A percentile compares a stretch with the other conserved stretches of the same genome.
Conservation (phyloP, 2,888 invertebrate genomes). For the Trichopoda pennipes region DNA sequence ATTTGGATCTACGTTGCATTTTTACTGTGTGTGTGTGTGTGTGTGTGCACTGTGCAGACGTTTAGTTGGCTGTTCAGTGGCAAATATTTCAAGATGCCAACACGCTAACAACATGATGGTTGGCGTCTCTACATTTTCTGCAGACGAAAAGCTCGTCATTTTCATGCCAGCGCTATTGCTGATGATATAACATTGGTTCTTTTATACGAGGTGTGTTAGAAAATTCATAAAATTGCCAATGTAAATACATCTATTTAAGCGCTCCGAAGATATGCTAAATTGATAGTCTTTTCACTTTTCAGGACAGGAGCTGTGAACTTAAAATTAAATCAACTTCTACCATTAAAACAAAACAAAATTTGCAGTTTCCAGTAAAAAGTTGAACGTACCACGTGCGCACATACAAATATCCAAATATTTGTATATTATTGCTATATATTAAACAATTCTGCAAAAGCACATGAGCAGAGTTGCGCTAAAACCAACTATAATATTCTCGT, state of each 20-base stretch:
- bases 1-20: not conserved
- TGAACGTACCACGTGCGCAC: not conserved
- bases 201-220: not conserved
- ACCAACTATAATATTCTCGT: not conserved
- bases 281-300: too few relatives aligned
- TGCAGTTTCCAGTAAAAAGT: too few relatives aligned
- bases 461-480: slow-evolving; percentile 1
- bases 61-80: slow-evolving; percentile 63
- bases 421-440: slow-evolving; percentile 2
- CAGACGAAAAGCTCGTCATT: slow-evolving; percentile 42
- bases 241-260: too few relatives aligned
- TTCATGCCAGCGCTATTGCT: slow-evolving; percentile 36
- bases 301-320: too few relatives aligned
- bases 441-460: not conserved
- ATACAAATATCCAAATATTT: not conserved
- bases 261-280: too few relatives aligned
- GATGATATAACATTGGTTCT: not conserved
- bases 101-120: slow-evolving; percentile 68
- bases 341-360: too few relatives aligned
- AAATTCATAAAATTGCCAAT: too few relatives aligned
- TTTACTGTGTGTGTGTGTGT: too few relatives aligned
- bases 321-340: too few relatives aligned
- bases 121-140: slow-evolving; percentile 63
- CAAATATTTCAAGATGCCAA: slow-evolving; percentile 69
- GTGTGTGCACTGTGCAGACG: slow-evolving; percentile 2